Percentiles rank a stretch among this genome's conserved stretches.
Evolutionary conservation across 2,888 invertebrate species (phyloP).

Genomic region (Euphydryas editha): DNA sequence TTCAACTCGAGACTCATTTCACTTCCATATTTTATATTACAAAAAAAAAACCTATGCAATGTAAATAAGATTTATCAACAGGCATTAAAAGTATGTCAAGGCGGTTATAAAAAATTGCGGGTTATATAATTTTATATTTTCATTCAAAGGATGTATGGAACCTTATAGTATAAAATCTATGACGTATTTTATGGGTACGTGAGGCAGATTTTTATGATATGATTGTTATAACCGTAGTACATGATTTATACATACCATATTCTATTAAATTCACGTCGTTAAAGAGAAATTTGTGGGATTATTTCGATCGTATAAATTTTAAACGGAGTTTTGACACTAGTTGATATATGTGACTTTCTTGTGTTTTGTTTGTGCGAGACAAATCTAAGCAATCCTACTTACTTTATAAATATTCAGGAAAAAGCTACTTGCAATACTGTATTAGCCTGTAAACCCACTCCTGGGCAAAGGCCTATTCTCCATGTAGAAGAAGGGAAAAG

Average conservation of each 20-base stretch:
- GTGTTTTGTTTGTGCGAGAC: no score
- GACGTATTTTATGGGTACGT: conserved; percentile 45
- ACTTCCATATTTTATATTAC: no score
- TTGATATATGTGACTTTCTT: not conserved
- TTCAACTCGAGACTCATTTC: no score
- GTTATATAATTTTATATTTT: conserved; percentile 59
- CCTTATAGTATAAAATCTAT: conserved; percentile 54
- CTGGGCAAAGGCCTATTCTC: no score
- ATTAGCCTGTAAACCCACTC: no score
- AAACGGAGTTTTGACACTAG: not conserved
- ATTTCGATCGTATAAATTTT: not conserved
- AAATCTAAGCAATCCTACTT: no score
- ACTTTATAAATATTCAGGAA: no score
- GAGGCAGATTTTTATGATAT: conserved; percentile 42
- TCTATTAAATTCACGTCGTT: not conserved
- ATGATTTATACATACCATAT: not conserved
- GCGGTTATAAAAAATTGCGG: conserved; percentile 46
- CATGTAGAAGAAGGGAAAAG: no score
- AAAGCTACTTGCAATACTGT: no score
- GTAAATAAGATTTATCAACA: no score
- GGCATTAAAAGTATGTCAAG: conserved; percentile 44
- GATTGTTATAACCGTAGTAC: conserved; percentile 18
- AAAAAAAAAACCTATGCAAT: no score
- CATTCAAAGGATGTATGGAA: conserved; percentile 55
- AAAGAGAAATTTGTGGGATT: not conserved